Conservation (phyloP, 2,113 vertebrate species). For the Pteropus alecto region DNA sequence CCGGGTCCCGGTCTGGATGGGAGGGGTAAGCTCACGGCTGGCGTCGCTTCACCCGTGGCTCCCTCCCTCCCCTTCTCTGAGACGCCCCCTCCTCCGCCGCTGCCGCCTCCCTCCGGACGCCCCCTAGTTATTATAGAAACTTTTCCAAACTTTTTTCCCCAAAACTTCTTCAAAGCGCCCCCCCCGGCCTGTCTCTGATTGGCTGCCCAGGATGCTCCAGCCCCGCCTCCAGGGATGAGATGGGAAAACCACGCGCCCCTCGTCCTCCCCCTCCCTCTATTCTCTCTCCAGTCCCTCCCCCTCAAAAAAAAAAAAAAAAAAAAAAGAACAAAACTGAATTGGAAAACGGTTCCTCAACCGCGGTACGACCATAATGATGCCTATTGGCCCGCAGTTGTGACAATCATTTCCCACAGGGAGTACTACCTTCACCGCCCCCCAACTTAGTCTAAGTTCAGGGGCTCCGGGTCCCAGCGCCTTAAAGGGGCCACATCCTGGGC, state of each 20-base stretch:
- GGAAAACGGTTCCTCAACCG: slow-evolving; percentile 53
- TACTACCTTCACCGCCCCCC: neutral
- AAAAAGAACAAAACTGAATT: slow-evolving; percentile 59
- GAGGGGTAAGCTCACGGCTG: slow-evolving; percentile 54
- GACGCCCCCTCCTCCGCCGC: slow-evolving; percentile 74
- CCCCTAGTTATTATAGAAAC: slow-evolving; percentile 79
- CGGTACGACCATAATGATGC: slow-evolving; percentile 21
- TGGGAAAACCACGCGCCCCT: slow-evolving; percentile 75
- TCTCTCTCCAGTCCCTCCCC: slow-evolving; percentile 22
- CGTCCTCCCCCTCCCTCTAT: slow-evolving; percentile 8
- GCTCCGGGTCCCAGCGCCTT: slow-evolving; percentile 24
- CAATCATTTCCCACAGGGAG: slow-evolving; percentile 26
- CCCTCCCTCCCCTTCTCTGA: slow-evolving; percentile 68
- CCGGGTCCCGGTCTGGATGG: slow-evolving; percentile 40
- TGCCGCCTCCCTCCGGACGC: slow-evolving; percentile 75
- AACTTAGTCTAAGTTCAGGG: neutral
- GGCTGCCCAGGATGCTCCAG: slow-evolving; percentile 71
- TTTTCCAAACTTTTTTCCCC: slow-evolving; percentile 79
- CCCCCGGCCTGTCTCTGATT: slow-evolving; percentile 71
- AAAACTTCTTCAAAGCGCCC: slow-evolving; percentile 75
- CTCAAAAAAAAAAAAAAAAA: neutral
- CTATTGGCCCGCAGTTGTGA: slow-evolving; percentile 39
- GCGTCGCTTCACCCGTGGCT: slow-evolving; percentile 54
- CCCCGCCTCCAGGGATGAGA: slow-evolving; percentile 76
- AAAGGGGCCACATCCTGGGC: slow-evolving; percentile 35